These are phyloP conservation scores for Xenopus petersii DNA, from an alignment of 2,797 vertebrate species.

Conservation along the genomic window DNA sequence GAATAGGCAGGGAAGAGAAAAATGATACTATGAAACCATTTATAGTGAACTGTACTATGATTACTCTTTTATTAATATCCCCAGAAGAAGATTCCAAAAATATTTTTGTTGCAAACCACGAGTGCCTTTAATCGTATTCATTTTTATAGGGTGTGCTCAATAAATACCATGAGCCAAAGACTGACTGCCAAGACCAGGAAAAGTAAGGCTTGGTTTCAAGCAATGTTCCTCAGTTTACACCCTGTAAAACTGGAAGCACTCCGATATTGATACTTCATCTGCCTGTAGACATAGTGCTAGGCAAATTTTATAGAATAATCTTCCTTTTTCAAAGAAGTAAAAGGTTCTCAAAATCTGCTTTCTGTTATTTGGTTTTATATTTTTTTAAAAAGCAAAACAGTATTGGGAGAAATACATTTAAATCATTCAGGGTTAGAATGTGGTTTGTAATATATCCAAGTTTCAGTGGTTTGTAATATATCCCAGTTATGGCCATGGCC, in stretches of 20 bases:
- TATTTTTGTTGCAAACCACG: not conserved
- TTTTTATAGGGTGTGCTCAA: slow-evolving; percentile 13
- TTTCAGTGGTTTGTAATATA: no score
- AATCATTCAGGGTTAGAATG: no score
- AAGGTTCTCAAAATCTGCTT: no score
- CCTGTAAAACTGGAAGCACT: slow-evolving; percentile 17
- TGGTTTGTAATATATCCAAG: no score
- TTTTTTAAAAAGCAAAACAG: no score
- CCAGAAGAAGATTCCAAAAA: not conserved
- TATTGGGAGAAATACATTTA: no score
- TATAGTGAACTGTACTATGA: not conserved
- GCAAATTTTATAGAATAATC: no score
- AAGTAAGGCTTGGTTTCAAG: slow-evolving; percentile 20
- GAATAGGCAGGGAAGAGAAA: not conserved
- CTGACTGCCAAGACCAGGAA: slow-evolving; percentile 20
- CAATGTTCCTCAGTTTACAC: slow-evolving; percentile 29
- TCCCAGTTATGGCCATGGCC: no score
- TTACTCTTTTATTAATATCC: not conserved
- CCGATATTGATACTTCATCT: slow-evolving; percentile 8
- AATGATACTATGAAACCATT: no score
- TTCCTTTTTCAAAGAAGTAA: no score
- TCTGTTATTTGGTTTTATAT: no score
- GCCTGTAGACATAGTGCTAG: not conserved
- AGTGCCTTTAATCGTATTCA: slow-evolving; percentile 5
- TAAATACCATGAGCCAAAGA: slow-evolving; percentile 6